Evolutionary conservation across 2,797 vertebrate genomes (phyloP).

Genomic region (Scyliorhinus canicula): DNA sequence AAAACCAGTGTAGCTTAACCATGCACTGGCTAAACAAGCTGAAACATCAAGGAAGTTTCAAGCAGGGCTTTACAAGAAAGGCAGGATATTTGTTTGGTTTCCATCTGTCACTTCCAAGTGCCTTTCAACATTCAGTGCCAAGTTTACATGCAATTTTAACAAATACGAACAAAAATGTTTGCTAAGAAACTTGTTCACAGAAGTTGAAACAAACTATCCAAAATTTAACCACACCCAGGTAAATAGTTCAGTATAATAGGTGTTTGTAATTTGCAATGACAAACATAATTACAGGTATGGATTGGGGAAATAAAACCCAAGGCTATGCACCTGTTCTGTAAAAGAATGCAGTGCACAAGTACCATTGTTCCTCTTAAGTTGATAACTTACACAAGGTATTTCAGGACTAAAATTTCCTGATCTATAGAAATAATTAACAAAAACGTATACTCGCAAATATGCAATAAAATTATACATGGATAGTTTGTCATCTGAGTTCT

Average conservation of each 20-base stretch:
- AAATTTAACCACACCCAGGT: constrained; percentile 9
- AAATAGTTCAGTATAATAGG: constrained; percentile 46
- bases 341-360: constrained; percentile 7
- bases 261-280: constrained; percentile 46
- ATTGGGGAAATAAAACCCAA: constrained; percentile 48
- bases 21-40: not conserved
- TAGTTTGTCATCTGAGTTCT: not conserved
- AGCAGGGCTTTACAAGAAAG: not conserved
- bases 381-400: not conserved
- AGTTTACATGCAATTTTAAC: not conserved
- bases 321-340: constrained; percentile 45
- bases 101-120: too few species aligned
- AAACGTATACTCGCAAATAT: not conserved
- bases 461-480: not conserved
- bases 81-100: not conserved
- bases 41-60: not conserved
- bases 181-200: not conserved
- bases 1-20: not conserved
- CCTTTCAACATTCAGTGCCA: not conserved
- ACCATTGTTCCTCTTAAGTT: not conserved
- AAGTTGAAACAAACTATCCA: not conserved
- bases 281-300: constrained; percentile 47
- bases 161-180: not conserved
- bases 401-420: not conserved
- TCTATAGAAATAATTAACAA: not conserved